Evolutionary conservation across 53 echinoderm and acorn worm species (phyloP).

Genomic region (Arbacia lixula): DNA sequence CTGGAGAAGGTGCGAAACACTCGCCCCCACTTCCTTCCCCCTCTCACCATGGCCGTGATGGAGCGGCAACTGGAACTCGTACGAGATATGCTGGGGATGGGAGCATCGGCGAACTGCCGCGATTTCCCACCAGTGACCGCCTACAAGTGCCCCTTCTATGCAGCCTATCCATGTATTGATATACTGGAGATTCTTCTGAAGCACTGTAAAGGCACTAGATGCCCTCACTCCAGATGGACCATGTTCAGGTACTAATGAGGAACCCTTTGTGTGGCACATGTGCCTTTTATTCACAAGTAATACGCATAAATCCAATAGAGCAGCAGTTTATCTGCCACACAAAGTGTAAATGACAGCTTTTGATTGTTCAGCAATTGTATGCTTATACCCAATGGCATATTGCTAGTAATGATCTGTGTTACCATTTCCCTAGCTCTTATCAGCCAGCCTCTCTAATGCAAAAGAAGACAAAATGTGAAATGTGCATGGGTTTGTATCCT

Average conservation of each 20-base stretch:
- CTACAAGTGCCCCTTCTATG: slow-evolving; percentile 56
- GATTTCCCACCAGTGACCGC: slow-evolving; percentile 48
- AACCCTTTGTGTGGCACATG: too few species aligned
- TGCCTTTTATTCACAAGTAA: too few species aligned
- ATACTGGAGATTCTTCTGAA: slow-evolving; percentile 46
- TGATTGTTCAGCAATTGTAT: too few species aligned
- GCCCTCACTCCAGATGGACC: slow-evolving; percentile 52
- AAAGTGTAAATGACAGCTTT: too few species aligned
- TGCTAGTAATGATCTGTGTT: too few species aligned
- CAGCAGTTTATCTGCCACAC: too few species aligned
- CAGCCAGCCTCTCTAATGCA: too few species aligned
- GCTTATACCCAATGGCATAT: too few species aligned
- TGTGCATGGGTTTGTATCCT: too few species aligned
- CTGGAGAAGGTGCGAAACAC: slow-evolving; percentile 54
- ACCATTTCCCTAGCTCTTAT: too few species aligned
- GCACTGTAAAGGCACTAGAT: slow-evolving; percentile 40
- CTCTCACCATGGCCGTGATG: slow-evolving; percentile 54
- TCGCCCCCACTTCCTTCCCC: slow-evolving; percentile 51
- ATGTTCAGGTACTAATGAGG: slow-evolving; percentile 56
- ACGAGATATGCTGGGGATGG: slow-evolving; percentile 38
- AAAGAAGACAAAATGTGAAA: too few species aligned
- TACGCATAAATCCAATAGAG: too few species aligned
- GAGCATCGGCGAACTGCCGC: slow-evolving; percentile 43
- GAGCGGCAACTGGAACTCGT: slow-evolving; percentile 46
- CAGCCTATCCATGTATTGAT: slow-evolving; percentile 33